These are phyloP conservation scores for Melitaea cinxia DNA, from an alignment of 1,140 invertebrate genomes.

Conservation along the genomic window DNA sequence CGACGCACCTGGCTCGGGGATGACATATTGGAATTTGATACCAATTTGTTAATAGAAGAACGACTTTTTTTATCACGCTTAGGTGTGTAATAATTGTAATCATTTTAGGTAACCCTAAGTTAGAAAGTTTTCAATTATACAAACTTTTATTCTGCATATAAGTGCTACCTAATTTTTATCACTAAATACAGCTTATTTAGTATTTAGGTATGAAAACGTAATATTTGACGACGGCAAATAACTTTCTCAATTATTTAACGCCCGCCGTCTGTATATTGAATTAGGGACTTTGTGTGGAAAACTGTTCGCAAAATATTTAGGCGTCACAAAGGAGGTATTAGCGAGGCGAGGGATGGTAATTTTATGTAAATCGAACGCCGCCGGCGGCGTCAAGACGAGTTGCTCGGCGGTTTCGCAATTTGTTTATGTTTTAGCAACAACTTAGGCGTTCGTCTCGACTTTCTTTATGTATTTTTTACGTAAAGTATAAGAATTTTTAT, in stretches of 20 bases:
- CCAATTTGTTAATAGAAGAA: background rate
- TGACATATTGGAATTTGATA: background rate
- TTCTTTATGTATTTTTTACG: conserved; percentile 13
- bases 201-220: conserved; percentile 7
- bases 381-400: conserved; percentile 57
- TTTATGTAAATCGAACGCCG: conserved; percentile 67
- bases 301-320: conserved; percentile 80
- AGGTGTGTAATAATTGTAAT: too few species aligned
- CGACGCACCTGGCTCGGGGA: conserved; percentile 18
- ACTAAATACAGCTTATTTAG: background rate
- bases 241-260: conserved; percentile 54
- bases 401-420: conserved; percentile 57
- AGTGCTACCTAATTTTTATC: too few species aligned
- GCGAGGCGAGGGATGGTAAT: conserved; percentile 56
- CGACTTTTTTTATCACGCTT: too few species aligned
- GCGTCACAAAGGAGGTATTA: conserved; percentile 78
- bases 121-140: too few species aligned
- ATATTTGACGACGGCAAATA: conserved; percentile 38
- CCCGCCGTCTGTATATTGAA: conserved; percentile 58
- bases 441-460: conserved; percentile 23
- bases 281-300: conserved; percentile 78
- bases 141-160: too few species aligned
- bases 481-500: conserved; percentile 2
- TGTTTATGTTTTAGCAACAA: conserved; percentile 61
- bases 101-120: too few species aligned